A percentile compares a stretch with the other conserved stretches of the same genome.
Conservation (phyloP, 2,113 vertebrate species). For the Heloderma charlesbogerti region DNA sequence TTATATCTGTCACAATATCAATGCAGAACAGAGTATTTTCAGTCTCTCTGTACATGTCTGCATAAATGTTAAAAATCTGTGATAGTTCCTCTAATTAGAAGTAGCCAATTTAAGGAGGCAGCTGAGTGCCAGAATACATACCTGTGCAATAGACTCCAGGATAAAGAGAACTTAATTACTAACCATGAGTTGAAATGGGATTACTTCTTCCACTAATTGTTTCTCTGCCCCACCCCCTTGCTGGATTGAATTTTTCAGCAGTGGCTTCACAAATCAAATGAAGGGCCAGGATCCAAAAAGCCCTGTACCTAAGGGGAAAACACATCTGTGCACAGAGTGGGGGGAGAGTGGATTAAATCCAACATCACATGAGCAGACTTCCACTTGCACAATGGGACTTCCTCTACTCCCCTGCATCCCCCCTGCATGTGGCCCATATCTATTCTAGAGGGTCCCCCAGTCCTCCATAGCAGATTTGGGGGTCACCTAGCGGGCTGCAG, state of each 20-base stretch:
- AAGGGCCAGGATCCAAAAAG: background rate
- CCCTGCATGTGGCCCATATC: too few relatives aligned
- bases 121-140: background rate
- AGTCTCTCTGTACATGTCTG: background rate
- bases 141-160: background rate
- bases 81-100: background rate
- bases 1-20: background rate
- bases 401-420: too few relatives aligned
- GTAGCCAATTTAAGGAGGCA: background rate
- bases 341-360: background rate
- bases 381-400: too few relatives aligned
- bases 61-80: background rate
- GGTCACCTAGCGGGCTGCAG: too few relatives aligned
- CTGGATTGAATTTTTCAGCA: background rate
- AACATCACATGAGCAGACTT: too few relatives aligned
- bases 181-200: background rate
- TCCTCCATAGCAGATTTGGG: background rate
- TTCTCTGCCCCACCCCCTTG: too few relatives aligned
- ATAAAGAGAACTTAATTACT: background rate
- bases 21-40: background rate
- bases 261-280: background rate
- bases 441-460: too few relatives aligned
- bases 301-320: background rate
- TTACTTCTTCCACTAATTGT: background rate
- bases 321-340: background rate